phyloP scores from a whole-genome alignment of 2,797 vertebrate genomes.

The Cottoperca gobio region DNA sequence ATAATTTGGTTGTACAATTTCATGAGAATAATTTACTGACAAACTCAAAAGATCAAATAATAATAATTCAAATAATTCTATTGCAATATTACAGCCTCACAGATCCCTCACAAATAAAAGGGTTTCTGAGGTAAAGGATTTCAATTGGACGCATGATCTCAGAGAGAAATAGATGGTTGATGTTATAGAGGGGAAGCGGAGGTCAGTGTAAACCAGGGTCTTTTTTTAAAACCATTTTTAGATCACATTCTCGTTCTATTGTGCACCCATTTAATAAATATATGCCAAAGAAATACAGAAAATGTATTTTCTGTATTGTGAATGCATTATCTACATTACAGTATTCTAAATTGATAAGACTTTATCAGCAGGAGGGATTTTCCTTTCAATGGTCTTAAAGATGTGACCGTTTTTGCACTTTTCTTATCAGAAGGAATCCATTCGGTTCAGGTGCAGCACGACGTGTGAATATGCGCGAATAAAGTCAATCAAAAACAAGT shows the following conservation, averaged over 20 bases:
- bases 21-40: background rate
- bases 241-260: too few species aligned
- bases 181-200: constrained; percentile 59
- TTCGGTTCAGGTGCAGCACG: constrained; percentile 15
- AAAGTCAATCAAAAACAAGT: constrained; percentile 44
- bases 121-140: constrained; percentile 38
- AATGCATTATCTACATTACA: background rate
- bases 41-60: too few species aligned
- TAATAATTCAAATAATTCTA: too few species aligned
- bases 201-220: too few species aligned
- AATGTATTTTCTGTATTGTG: too few species aligned
- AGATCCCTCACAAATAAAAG: background rate
- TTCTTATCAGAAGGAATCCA: constrained; percentile 13
- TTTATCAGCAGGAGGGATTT: background rate
- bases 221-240: too few species aligned
- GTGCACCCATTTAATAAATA: too few species aligned
- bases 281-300: too few species aligned
- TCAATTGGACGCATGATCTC: constrained; percentile 46
- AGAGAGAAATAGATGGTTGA: constrained; percentile 39
- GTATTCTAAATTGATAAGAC: background rate
- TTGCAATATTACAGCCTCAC: too few species aligned
- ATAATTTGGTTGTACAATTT: background rate
- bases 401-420: background rate
- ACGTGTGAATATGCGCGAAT: constrained; percentile 30
- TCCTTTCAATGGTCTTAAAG: background rate